Base-by-base conservation (phyloP, 2,888 invertebrate genomes). In the Drosophila melanosoma region DNA sequence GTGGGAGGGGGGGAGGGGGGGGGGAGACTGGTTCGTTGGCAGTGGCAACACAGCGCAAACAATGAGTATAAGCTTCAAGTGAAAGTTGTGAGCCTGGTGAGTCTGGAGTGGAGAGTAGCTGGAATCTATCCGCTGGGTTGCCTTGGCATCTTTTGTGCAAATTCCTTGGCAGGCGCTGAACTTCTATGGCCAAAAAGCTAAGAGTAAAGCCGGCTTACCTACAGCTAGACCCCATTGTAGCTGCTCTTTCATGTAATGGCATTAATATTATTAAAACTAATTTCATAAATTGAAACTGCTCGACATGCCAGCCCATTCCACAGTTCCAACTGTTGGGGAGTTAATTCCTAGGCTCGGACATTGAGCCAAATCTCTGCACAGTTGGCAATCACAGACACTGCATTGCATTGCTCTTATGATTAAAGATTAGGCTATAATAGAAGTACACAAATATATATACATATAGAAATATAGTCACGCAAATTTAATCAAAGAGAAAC, bases 241-340 rank as follows among this genome's bases (percentile, higher is more conserved):
- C 69, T 64, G 80, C 52, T 54, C 64, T 71, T 57, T 77, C 83
- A 85, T 89, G 85, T 82, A 83, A 72, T 74, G 79, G 78, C 83
- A 74, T 89, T 85, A 87, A 85, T 84, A 76, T 84, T 89, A 85
- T 89, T 89, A 87, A 85, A 89, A 87, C 85, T 89, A 85, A 85
- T 85, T 85, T 85, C 63, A 78, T 87, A 74, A 85, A 89, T 89
- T 80, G 85, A 79, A 79, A 61, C 52, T 64, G 63, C 45, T 73
- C 33, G 56, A 29, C 48, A 75, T 68, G 56, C 57, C 68, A 45
- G 12, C 20, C 26, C 56, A 45, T 33, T 3, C 29, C 53, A 12
- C 8, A 17, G 64, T 15, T 45, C 8, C 23, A 8, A 26, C 45
- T 4, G 23, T 45, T 29, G 5, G 29, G 36, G 69, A 69, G 75